phyloP scores from a whole-genome alignment of 1,140 invertebrate genomes.

The Eulimnadia texana region DNA sequence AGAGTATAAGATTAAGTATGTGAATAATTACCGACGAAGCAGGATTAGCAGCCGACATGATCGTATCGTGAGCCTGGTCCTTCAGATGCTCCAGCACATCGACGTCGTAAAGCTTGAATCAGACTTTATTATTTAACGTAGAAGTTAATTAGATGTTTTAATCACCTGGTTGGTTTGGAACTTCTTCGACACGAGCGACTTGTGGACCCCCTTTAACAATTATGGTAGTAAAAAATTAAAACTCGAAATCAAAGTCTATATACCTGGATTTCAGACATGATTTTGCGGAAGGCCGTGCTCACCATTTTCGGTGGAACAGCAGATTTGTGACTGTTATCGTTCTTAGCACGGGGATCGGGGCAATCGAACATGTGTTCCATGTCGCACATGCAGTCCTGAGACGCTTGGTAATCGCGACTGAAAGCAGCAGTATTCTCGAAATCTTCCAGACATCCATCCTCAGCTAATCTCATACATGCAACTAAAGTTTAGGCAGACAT shows the following conservation, averaged over 20 bases:
- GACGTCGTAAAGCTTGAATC: background rate
- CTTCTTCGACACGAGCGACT: conserved; percentile 65
- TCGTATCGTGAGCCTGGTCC: background rate
- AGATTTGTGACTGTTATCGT: background rate
- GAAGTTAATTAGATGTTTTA: background rate
- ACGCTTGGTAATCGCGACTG: conserved; percentile 81
- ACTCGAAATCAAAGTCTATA: too few species aligned
- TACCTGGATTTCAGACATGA: conserved; percentile 24
- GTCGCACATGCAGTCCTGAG: conserved; percentile 94
- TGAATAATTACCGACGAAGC: background rate
- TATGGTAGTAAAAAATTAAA: conserved; percentile 1
- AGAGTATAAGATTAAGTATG: too few species aligned
- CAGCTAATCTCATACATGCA: conserved; percentile 30
- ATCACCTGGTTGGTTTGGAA: conserved; percentile 45
- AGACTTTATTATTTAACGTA: background rate
- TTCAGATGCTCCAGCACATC: conserved; percentile 6
- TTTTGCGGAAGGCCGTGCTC: conserved; percentile 25
- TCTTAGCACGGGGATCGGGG: conserved; percentile 28
- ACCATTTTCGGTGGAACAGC: conserved; percentile 21
- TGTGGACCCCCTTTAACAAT: conserved; percentile 34
- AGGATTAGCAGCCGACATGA: background rate
- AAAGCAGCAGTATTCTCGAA: conserved; percentile 94
- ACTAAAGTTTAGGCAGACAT: conserved; percentile 23
- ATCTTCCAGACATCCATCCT: conserved; percentile 75
- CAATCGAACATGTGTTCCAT: conserved; percentile 97